Base-by-base conservation (phyloP, 2,797 vertebrate species). In the Acipenser oxyrinchus region DNA sequence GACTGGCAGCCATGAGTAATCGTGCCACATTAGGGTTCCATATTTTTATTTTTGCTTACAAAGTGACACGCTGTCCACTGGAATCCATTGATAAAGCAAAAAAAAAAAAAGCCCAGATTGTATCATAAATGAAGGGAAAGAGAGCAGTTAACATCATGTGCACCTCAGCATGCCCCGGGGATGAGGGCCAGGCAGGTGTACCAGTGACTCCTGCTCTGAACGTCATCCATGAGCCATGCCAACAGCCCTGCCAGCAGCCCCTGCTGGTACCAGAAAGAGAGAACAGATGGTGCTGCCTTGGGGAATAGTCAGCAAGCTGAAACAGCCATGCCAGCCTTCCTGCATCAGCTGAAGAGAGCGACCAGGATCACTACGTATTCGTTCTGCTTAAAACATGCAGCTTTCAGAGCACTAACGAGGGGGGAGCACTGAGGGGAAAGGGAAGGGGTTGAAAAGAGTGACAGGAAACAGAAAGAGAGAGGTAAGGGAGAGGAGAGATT, bases 341-440 rank as follows among this genome's bases (percentile, higher is more conserved):
- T 65, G 69, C 65, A 70, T 61, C 7, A 59, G 12, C 57, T 63
- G 67, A 61, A 55, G 53, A 62, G 13, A 55, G 61, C 52, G 51
- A 60, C 49, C 62, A 51, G 70, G 59, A 55, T 57, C 53, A 59
- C 59, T 13, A 68, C 23, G 55, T 68, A 71, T 59, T 53, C 18
- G 1, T 15, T 71, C 75, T 74, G 79, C 72, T 67, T 49, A 65
- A 73, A 37, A 62, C 66, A 71, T 58, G 79, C 83, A 77, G 81
- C 77, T 73, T 69, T 83, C 78, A 80, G 80, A 76, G 73, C 78
- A 37, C 37, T 5, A 37, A 37, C 4, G 37, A 37, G 37, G 37
- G 37, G 37, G 68, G 67, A 5, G 72, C 76, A 79, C 79, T 87
- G 87, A 87, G 84, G 86, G 84, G 83, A 73, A 57, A 37, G 50